Percentiles rank a stretch among this genome's conserved stretches.
Evolutionary conservation across 1,140 invertebrate species (phyloP).

Genomic region (Heliconius nattereri): DNA sequence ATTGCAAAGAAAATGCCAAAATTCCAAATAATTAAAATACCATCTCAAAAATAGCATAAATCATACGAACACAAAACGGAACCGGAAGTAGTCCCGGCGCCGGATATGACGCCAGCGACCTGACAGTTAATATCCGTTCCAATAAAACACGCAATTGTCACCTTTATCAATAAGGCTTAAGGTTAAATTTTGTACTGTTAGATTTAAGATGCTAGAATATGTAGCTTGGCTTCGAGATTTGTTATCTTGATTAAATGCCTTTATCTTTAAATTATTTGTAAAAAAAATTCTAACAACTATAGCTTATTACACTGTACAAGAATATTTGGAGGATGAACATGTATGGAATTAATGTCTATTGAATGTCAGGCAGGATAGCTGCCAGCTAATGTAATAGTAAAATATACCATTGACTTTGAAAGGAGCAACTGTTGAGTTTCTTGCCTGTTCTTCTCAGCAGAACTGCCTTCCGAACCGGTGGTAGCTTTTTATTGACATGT

Average conservation of each 20-base stretch:
- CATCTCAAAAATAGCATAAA: slow-evolving; percentile 23
- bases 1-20: neutral
- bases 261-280: no score
- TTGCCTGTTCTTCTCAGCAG: no score
- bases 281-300: no score
- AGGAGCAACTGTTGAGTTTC: no score
- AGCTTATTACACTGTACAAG: no score
- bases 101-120: slow-evolving; percentile 32
- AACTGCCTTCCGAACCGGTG: no score
- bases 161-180: slow-evolving; percentile 2
- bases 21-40: neutral
- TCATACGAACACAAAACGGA: slow-evolving; percentile 24
- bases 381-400: no score
- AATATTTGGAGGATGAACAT: no score
- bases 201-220: neutral
- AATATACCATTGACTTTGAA: no score
- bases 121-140: slow-evolving; percentile 32
- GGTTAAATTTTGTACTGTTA: neutral
- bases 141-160: neutral
- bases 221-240: neutral
- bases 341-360: no score
- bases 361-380: no score
- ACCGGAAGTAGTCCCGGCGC: slow-evolving; percentile 25
- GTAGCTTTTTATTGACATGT: no score
- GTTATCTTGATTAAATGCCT: slow-evolving; percentile 13